These are phyloP conservation scores for human DNA, from an alignment of 2,113 vertebrate genomes.

Conservation along the genomic window DNA sequence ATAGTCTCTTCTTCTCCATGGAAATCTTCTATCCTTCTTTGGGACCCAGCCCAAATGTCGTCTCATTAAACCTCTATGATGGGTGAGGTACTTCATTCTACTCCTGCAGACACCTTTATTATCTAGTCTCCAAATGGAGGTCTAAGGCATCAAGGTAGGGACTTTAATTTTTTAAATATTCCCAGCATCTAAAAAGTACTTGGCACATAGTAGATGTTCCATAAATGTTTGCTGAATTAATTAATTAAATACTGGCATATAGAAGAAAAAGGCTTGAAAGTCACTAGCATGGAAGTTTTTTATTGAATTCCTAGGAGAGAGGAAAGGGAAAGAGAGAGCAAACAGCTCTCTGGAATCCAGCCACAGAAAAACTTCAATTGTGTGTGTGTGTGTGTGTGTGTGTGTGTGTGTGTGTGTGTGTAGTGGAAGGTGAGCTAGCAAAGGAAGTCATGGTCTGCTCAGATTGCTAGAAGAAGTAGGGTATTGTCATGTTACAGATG, in stretches of 20 bases:
- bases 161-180: not conserved
- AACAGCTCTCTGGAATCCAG: not conserved
- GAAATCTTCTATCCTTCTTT: constrained; percentile 1
- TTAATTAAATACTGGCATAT: not conserved
- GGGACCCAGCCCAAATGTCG: not conserved
- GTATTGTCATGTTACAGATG: not conserved
- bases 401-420: not conserved
- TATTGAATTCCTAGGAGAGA: not conserved
- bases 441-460: not conserved
- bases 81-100: not conserved
- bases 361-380: not conserved
- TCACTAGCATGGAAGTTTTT: not conserved
- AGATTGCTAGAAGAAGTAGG: not conserved
- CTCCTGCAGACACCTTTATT: not conserved
- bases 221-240: constrained; percentile 31
- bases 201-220: not conserved
- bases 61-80: not conserved
- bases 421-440: not conserved
- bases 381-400: not conserved
- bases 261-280: not conserved
- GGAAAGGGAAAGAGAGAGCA: not conserved
- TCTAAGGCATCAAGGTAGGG: not conserved
- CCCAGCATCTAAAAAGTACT: not conserved
- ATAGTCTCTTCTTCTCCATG: not conserved
- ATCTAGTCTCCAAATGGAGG: not conserved